Conservation (phyloP, 2,113 vertebrate species). For the Peromyscus leucopus region DNA sequence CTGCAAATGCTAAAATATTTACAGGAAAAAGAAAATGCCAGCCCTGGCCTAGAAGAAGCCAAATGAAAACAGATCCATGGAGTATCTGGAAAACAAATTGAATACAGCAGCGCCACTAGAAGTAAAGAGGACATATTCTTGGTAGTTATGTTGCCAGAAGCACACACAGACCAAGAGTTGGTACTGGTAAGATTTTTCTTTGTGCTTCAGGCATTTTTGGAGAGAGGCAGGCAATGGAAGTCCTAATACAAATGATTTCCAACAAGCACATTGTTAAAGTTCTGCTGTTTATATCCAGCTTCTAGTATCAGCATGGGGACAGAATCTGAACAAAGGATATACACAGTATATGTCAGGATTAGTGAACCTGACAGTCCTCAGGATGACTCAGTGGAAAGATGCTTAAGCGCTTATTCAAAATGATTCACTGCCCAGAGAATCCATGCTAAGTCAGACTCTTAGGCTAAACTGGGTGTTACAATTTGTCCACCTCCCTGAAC, state of each 20-base stretch:
- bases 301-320: conserved; percentile 59
- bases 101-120: conserved; percentile 25
- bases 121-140: conserved; percentile 58
- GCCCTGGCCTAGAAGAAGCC: conserved; percentile 55
- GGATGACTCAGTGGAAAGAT: conserved; percentile 79
- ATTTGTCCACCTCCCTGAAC: conserved; percentile 65
- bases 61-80: conserved; percentile 61
- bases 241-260: conserved; percentile 14
- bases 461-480: conserved; percentile 56
- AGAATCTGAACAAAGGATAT: conserved; percentile 75
- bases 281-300: conserved; percentile 49
- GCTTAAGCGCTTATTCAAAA: conserved; percentile 71
- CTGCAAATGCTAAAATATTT: conserved; percentile 64
- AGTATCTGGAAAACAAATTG: conserved; percentile 72
- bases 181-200: conserved; percentile 30
- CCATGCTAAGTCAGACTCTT: conserved; percentile 70
- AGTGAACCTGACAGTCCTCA: conserved; percentile 76
- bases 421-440: conserved; percentile 71
- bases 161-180: conserved; percentile 34
- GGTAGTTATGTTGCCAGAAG: conserved; percentile 8
- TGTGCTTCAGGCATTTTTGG: conserved; percentile 28
- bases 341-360: conserved; percentile 77
- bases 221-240: conserved; percentile 28
- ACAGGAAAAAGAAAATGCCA: conserved; percentile 41
- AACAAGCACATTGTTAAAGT: conserved; percentile 58